phyloP scores from a whole-genome alignment of 2,113 vertebrate genomes.

The Capreolus pygargus region DNA sequence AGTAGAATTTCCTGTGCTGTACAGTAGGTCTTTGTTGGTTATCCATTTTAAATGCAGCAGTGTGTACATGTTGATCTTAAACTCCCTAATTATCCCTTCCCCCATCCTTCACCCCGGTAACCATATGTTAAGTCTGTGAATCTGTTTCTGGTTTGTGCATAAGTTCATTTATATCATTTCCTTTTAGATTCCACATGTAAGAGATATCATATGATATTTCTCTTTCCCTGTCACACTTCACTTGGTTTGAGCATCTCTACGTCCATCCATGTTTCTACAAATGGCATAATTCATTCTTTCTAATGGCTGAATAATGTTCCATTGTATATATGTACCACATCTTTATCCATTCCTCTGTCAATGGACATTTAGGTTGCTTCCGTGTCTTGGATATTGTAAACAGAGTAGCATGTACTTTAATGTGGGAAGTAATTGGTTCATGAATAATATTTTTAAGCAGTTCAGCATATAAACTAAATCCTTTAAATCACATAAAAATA shows the following conservation, averaged over 20 bases:
- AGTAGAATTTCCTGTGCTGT: not conserved
- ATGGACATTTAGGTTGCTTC: not conserved
- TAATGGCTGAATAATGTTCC: not conserved
- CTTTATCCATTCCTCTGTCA: not conserved
- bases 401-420: not conserved
- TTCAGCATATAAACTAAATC: not conserved
- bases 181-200: not conserved
- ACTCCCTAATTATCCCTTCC: not conserved
- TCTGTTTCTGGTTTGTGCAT: not conserved
- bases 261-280: not conserved
- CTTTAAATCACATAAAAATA: not conserved
- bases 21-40: not conserved
- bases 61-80: not conserved
- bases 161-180: not conserved
- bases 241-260: not conserved
- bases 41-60: not conserved
- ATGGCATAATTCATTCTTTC: not conserved
- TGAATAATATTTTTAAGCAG: not conserved
- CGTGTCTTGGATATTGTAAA: not conserved
- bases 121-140: not conserved
- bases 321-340: not conserved
- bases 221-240: not conserved
- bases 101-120: not conserved
- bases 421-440: not conserved
- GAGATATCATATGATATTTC: not conserved